Base-by-base conservation (phyloP, 1,140 invertebrate genomes). In the Triops cancriformis region DNA sequence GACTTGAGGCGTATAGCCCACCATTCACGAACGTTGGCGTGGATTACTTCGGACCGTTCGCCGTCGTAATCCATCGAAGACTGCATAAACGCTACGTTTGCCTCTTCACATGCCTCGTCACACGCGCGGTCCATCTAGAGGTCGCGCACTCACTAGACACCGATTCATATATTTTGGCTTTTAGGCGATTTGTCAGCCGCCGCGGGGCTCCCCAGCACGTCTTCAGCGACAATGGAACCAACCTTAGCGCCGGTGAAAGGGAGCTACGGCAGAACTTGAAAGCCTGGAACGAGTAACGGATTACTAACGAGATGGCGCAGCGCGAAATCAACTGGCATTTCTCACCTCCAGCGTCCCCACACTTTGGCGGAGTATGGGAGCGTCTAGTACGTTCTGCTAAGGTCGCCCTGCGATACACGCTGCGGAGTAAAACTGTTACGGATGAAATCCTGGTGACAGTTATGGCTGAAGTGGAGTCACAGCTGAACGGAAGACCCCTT, bases 71-170 rank as follows among this genome's bases (percentile, higher is more conserved):
- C 1, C 27, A 18, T 14, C 12, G 75, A 18, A 31, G 6, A 23
- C 1, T 18, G 14, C 31, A 37, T 3, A 76, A 76, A 76, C 41
- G 76, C 10, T 76, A 76, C n/a, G 76, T 18, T n/a, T 42, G 27
- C 45, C 64, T 76, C 42, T 85, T 85, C 73, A 86, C 84, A 0
- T 85, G 83, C 75, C 75, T 82, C 80, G 64, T 82, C 76, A 73
- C 83, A 82, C 80, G 85, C 76, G 85, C 85, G 0, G 80, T 87
- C 0, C 86, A 88, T 76, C 23, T 87, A 28, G 82, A 83, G 75
- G 41, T 82, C 11, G 74, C 80, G 0, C 37, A 64, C 2, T 75
- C 78, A 26, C 45, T 83, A 1, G 73, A 26, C 18, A 82, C 82
- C 4, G 79, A 77, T 1, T 77, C 77, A 0, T 82, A 82, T 41